These are phyloP conservation scores for Ectemnius lituratus DNA, from an alignment of 2,888 invertebrate species.

Conservation along the genomic window DNA sequence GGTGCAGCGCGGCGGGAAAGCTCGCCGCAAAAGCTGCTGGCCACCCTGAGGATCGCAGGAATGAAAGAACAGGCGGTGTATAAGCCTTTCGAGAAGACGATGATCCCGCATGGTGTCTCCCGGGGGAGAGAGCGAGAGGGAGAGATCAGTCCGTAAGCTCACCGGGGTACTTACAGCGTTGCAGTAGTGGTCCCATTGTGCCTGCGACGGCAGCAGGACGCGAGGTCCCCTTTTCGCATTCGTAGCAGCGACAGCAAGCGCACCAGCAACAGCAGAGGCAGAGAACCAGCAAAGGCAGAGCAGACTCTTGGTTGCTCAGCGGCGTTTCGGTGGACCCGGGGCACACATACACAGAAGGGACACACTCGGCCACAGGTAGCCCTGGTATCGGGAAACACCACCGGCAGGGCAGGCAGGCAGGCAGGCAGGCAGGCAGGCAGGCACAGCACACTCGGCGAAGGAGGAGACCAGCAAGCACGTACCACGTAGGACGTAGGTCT, in stretches of 20 bases:
- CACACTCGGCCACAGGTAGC: conserved; percentile 6
- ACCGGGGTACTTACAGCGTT: conserved; percentile 66
- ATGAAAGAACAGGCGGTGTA: conserved; percentile 36
- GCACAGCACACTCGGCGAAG: not conserved
- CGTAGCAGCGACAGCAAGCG: conserved; percentile 40
- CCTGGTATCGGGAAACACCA: conserved; percentile 8
- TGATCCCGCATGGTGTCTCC: conserved; percentile 13
- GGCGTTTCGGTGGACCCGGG: conserved; percentile 38
- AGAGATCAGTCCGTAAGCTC: conserved; percentile 60
- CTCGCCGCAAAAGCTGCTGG: conserved; percentile 48
- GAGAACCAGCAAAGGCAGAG: no score
- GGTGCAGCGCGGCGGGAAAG: conserved; percentile 26
- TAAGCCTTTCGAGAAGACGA: conserved; percentile 12
- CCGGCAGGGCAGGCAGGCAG: not conserved
- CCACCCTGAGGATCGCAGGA: conserved; percentile 41
- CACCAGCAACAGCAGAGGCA: no score
- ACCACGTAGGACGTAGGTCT: not conserved
- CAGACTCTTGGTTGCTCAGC: conserved; percentile 39
- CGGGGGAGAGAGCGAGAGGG: conserved; percentile 19
- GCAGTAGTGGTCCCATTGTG: conserved; percentile 69
- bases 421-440: not conserved
- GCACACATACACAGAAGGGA: conserved; percentile 29
- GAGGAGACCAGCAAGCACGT: not conserved
- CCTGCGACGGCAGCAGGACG: conserved; percentile 51
- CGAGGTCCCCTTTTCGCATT: conserved; percentile 58